Base-by-base conservation (phyloP, 2,797 vertebrate species). In the Siniperca undulata region DNA sequence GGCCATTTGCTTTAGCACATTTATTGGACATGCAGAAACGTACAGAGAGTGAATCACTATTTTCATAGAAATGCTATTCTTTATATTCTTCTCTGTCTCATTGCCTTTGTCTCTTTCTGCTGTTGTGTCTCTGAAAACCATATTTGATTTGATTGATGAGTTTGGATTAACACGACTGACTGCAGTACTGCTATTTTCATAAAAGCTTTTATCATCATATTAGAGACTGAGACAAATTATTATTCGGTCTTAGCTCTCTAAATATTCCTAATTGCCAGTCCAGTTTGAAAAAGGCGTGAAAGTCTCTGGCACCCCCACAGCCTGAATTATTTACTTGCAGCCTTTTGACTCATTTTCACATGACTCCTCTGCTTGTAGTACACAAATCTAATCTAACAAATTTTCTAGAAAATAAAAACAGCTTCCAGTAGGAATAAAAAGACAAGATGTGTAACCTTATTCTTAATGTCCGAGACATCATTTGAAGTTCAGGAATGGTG, bases 101-200 rank as follows among this genome's bases (percentile, higher is more conserved):
- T 34, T 75, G 7, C 42, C 9, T 75, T 71, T 27, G 44, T 44
- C 27, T 50, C 27, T 19, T 60, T 65, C 44, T 59, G 12, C 40
- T 64, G 10, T 34, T 20, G 12, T 46, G 1, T 77, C 42, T 74
- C 24, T 78, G 40, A 46, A 73, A 77, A 55, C 11, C 30, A 1
- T 55, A 38, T 74, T 70, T 66, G 34, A 58, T 14, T 40, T 60
- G 44, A 62, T 11, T 74, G 55, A 76, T 34, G 38, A 16, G 22
- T 34, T 67, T 74, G 19, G n/a, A 70, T 22, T 42, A 60, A 24
- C 64, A 67, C 7, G 7, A 44, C 27, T 72, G 69, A 19, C 61
- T n/a, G 3, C 80, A 56, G 75, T 9, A n/a, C 66, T 73, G 74
- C 78, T 30, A 30, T 46, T 22, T 78, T 71, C 56, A 77, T 38